These are phyloP conservation scores for Piaya cayana DNA, from an alignment of 2,113 vertebrate genomes.

Conservation along the genomic window DNA sequence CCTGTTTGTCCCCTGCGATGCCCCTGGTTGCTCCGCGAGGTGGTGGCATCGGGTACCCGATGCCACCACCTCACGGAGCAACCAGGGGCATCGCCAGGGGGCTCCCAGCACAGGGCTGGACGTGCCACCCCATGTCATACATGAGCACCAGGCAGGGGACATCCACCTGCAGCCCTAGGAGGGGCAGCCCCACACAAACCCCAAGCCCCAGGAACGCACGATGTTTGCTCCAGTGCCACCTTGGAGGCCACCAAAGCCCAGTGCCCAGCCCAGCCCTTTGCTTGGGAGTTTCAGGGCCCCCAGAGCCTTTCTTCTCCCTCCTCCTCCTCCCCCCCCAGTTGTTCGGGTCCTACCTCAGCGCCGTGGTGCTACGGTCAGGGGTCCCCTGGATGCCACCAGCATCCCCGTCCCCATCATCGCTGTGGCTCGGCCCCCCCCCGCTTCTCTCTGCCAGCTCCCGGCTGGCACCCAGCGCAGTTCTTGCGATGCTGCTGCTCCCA, in stretches of 20 bases:
- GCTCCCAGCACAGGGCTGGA: neutral
- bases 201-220: neutral
- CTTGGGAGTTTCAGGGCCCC: neutral
- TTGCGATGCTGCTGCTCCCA: neutral
- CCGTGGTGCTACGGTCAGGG: neutral
- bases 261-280: neutral
- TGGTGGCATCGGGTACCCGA: too few relatives aligned
- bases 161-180: too few relatives aligned
- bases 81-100: fast-evolving
- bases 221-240: fast-evolving
- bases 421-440: neutral
- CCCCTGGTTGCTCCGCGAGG: neutral
- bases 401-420: neutral
- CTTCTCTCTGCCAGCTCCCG: neutral
- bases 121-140: fast-evolving
- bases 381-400: neutral
- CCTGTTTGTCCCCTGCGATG: fast-evolving
- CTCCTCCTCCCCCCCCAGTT: neutral
- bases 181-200: neutral
- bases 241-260: neutral
- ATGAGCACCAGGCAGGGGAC: neutral
- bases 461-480: neutral
- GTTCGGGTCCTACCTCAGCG: slow-evolving; percentile 23
- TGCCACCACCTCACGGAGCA: too few relatives aligned
- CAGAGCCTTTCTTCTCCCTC: neutral